Percentiles rank a stretch among this genome's conserved stretches.
Conservation (phyloP, 1,140 invertebrate species). For the Argopecten irradians region DNA sequence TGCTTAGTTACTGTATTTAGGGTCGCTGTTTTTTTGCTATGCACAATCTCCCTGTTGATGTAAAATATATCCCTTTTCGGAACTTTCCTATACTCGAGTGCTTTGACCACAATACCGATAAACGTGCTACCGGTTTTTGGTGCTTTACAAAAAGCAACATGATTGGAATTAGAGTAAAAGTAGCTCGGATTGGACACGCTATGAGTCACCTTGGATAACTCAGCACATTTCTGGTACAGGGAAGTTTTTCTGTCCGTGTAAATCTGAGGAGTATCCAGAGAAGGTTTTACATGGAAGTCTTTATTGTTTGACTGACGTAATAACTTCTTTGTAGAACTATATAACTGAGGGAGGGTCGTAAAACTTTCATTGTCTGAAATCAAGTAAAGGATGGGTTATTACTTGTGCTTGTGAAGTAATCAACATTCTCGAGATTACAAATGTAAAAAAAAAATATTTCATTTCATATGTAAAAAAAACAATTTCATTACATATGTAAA, state of each 20-base stretch:
- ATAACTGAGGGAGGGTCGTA: too few relatives aligned
- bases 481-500: too few relatives aligned
- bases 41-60: background rate
- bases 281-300: too few relatives aligned
- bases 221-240: background rate
- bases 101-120: background rate
- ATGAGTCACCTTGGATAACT: background rate
- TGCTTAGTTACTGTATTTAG: background rate
- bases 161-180: background rate
- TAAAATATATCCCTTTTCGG: background rate
- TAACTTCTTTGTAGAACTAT: too few relatives aligned
- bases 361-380: too few relatives aligned
- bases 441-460: too few relatives aligned
- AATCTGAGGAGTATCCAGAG: background rate
- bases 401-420: too few relatives aligned
- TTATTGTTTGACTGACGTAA: too few relatives aligned
- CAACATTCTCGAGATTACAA: too few relatives aligned
- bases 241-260: background rate
- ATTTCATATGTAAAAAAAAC: too few relatives aligned
- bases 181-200: background rate
- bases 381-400: too few relatives aligned
- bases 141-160: background rate
- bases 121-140: background rate
- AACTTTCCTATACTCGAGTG: background rate
- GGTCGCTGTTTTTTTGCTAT: background rate